Conservation (phyloP, 2,113 vertebrate species). For the Plestiodon gilberti region DNA sequence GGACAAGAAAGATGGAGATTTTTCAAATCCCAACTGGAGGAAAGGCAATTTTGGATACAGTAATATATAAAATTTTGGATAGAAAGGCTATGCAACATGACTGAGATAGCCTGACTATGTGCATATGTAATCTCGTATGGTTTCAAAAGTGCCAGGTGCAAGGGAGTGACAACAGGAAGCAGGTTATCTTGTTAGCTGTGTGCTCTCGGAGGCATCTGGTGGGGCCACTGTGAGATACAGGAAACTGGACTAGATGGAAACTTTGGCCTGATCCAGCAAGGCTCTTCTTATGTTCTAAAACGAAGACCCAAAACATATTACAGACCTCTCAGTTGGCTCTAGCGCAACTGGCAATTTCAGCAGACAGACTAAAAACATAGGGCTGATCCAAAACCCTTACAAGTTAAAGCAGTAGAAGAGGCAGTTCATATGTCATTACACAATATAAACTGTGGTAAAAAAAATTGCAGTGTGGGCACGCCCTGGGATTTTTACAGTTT, state of each 20-base stretch:
- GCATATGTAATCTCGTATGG: background rate
- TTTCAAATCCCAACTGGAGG: background rate
- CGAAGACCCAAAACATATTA: background rate
- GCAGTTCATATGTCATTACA: background rate
- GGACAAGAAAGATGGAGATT: background rate
- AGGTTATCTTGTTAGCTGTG: too few relatives aligned
- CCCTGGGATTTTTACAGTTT: background rate
- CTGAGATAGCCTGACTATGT: background rate
- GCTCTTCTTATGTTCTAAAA: too few relatives aligned
- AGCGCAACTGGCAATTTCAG: background rate
- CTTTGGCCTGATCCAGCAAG: too few relatives aligned
- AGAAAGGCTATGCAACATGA: background rate
- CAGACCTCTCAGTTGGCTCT: background rate
- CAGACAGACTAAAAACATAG: constrained; percentile 7
- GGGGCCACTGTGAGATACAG: too few relatives aligned
- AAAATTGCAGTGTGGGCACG: background rate
- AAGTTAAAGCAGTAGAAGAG: background rate
- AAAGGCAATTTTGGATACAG: background rate
- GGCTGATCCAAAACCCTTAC: background rate
- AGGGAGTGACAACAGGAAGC: too few relatives aligned
- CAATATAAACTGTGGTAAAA: background rate
- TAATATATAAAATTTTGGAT: constrained; percentile 23
- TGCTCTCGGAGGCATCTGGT: too few relatives aligned
- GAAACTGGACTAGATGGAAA: too few relatives aligned
- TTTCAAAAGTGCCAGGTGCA: too few relatives aligned